These are phyloP conservation scores for Erebia aethiops DNA, from an alignment of 2,888 invertebrate species.

Conservation along the genomic window DNA sequence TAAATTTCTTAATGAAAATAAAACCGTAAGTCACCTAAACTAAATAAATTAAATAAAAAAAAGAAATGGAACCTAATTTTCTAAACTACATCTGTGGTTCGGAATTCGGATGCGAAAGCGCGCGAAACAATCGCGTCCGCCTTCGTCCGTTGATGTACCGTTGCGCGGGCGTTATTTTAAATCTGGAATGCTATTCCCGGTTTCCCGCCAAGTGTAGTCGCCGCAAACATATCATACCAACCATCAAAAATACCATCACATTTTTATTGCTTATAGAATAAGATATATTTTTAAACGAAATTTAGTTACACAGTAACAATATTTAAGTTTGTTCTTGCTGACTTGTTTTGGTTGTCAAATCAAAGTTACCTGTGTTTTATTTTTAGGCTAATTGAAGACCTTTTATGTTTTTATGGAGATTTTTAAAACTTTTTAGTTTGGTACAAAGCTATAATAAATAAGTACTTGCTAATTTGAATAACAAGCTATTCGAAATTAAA, in stretches of 20 bases:
- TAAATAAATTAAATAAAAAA: neutral
- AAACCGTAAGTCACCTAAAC: too few species aligned
- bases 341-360: slow-evolving; percentile 28
- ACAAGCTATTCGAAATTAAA: too few species aligned
- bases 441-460: neutral
- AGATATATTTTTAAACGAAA: neutral
- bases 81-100: slow-evolving; percentile 23
- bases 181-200: slow-evolving; percentile 59
- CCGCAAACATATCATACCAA: slow-evolving; percentile 23
- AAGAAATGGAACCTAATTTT: neutral
- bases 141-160: slow-evolving; percentile 64
- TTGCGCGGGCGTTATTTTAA: slow-evolving; percentile 62
- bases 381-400: slow-evolving; percentile 23
- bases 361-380: slow-evolving; percentile 14
- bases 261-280: neutral
- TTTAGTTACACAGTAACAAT: neutral
- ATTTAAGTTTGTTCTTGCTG: slow-evolving; percentile 5
- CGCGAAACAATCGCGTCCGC: slow-evolving; percentile 53
- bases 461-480: too few species aligned
- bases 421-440: neutral
- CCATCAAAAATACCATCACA: neutral
- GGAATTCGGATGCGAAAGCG: slow-evolving; percentile 52
- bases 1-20: too few species aligned
- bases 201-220: slow-evolving; percentile 46
- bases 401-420: neutral